phyloP scores from a whole-genome alignment of 2,888 invertebrate genomes.

The Notodromas monacha region DNA sequence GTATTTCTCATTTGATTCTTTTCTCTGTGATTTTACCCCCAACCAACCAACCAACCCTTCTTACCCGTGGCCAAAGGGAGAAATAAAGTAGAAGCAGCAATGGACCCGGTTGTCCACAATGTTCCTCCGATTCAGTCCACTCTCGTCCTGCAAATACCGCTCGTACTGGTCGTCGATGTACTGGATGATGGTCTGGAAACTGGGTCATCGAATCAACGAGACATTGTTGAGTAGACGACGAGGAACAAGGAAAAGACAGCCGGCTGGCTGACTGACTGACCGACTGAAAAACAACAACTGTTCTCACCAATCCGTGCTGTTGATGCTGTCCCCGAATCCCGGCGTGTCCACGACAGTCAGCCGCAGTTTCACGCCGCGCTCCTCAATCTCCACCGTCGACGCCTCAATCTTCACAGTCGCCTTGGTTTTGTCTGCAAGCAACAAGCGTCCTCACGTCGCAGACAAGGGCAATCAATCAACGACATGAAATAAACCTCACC shows the following conservation, averaged over 20 bases:
- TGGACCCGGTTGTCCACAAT: constrained; percentile 90
- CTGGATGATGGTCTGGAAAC: constrained; percentile 70
- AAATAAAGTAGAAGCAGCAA: constrained; percentile 89
- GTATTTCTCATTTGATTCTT: neutral
- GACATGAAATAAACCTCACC: constrained; percentile 22
- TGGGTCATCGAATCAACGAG: constrained; percentile 15
- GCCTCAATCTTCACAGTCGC: constrained; percentile 78
- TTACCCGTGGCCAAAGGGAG: constrained; percentile 83
- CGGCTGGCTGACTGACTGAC: neutral
- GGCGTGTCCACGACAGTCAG: constrained; percentile 83
- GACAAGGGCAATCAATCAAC: neutral
- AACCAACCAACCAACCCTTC: no score
- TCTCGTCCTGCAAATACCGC: constrained; percentile 45
- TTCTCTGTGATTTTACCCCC: neutral
- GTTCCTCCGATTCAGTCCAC: constrained; percentile 73
- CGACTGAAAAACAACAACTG: neutral
- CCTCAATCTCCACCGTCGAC: constrained; percentile 83
- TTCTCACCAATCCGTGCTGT: constrained; percentile 37
- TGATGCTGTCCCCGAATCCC: constrained; percentile 76
- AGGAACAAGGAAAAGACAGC: no score
- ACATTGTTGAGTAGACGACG: no score
- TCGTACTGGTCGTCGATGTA: constrained; percentile 95
- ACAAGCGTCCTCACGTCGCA: neutral
- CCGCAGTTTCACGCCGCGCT: constrained; percentile 64
- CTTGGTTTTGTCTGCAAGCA: constrained; percentile 27